Evolutionary conservation across 2,888 invertebrate genomes (phyloP).

Genomic region (Coelinius sp.): DNA sequence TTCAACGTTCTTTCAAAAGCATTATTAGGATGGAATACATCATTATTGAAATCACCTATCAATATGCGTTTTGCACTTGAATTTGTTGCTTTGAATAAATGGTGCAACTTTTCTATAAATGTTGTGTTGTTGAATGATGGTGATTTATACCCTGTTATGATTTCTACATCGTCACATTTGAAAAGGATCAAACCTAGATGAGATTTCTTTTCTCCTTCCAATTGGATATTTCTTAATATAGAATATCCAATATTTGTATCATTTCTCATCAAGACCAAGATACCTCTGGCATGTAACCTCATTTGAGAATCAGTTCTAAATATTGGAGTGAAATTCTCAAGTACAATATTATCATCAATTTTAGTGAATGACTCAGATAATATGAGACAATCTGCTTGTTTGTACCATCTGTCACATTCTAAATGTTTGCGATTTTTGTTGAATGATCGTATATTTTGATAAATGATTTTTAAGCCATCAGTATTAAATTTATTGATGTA

Average conservation of each 20-base stretch:
- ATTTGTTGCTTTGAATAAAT: constrained; percentile 5
- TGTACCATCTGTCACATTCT: too few relatives aligned
- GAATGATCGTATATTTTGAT: too few relatives aligned
- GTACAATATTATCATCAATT: not conserved
- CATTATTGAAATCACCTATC: constrained; percentile 9
- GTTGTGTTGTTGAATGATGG: not conserved
- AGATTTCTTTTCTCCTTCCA: not conserved
- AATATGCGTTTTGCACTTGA: not conserved
- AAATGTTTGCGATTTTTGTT: too few relatives aligned
- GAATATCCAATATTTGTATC: not conserved
- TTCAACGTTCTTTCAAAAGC: constrained; percentile 34
- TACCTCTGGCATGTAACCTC: not conserved
- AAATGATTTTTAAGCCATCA: too few relatives aligned
- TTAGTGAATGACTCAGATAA: not conserved
- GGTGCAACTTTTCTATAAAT: not conserved
- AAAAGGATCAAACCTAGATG: not conserved
- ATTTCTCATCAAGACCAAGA: not conserved
- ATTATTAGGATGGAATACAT: constrained; percentile 14
- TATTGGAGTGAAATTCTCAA: not conserved
- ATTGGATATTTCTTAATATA: not conserved
- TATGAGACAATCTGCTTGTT: too few relatives aligned
- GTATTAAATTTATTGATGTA: not conserved
- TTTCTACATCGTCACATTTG: not conserved
- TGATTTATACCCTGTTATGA: not conserved
- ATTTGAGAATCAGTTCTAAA: not conserved